Evolutionary conservation across 1,140 invertebrate species (phyloP).

Genomic region (Rhizoglyphus robini): DNA sequence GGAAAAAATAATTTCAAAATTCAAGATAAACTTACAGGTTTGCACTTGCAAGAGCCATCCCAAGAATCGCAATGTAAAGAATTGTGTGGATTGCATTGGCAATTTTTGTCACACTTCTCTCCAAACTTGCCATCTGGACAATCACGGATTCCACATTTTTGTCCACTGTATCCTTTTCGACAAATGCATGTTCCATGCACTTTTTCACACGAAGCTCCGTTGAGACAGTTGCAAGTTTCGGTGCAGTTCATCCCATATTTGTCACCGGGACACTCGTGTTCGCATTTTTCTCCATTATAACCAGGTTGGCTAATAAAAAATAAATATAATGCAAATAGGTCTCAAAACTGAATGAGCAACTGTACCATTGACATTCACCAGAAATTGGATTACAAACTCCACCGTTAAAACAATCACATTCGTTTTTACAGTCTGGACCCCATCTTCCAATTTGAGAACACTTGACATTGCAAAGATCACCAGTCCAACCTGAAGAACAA

Average conservation of each 20-base stretch:
- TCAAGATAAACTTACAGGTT: constrained; percentile 34
- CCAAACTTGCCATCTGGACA: constrained; percentile 26
- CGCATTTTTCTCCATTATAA: constrained; percentile 56
- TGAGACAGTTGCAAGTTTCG: constrained; percentile 63
- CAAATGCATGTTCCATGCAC: constrained; percentile 65
- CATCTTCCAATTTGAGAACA: constrained; percentile 55
- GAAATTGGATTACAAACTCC: constrained; percentile 58
- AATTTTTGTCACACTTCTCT: constrained; percentile 25
- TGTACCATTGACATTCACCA: constrained; percentile 56
- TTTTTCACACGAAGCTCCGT: constrained; percentile 69
- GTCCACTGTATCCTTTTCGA: constrained; percentile 64
- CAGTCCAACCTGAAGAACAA: constrained; percentile 24
- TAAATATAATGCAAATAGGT: constrained; percentile 14
- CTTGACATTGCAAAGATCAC: constrained; percentile 24
- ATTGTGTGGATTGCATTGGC: constrained; percentile 27
- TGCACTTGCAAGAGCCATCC: constrained; percentile 73
- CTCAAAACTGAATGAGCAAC: background rate
- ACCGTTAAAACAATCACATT: constrained; percentile 57
- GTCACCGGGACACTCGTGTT: constrained; percentile 61
- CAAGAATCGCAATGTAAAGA: constrained; percentile 59
- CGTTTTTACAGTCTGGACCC: constrained; percentile 50
- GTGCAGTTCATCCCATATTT: constrained; percentile 62
- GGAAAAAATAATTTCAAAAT: background rate
- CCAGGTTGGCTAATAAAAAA: constrained; percentile 13
- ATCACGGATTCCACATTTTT: constrained; percentile 44